phyloP scores from a whole-genome alignment of 2,888 invertebrate species.

The Pyrgus malvae region DNA sequence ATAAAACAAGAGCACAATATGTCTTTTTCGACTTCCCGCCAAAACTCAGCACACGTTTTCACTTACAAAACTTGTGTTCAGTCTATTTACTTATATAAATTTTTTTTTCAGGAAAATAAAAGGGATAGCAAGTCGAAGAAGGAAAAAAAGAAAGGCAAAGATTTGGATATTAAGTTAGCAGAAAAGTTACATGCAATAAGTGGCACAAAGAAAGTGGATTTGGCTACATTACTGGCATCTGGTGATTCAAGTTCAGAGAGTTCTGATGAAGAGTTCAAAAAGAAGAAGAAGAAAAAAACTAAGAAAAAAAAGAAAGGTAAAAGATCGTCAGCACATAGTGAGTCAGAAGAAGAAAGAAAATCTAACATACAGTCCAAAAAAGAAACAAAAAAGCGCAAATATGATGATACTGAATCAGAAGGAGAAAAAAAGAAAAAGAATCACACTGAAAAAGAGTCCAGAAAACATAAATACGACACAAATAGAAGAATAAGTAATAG shows the following conservation, averaged over 20 bases:
- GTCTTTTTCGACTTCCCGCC: too few species aligned
- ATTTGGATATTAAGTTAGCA: constrained; percentile 86
- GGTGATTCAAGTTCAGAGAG: constrained; percentile 56
- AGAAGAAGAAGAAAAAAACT: constrained; percentile 51
- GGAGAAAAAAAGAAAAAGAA: constrained; percentile 31
- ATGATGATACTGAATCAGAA: constrained; percentile 33
- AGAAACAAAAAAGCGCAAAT: constrained; percentile 26
- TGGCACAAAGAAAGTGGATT: constrained; percentile 59
- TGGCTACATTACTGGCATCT: constrained; percentile 62
- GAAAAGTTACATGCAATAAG: constrained; percentile 86
- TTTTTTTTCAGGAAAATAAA: constrained; percentile 54
- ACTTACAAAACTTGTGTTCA: not conserved
- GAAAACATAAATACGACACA: constrained; percentile 25
- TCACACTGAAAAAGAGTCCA: constrained; percentile 26
- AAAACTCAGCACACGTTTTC: too few species aligned
- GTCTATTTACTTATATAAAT: not conserved
- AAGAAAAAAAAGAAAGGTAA: constrained; percentile 47
- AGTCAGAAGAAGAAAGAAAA: constrained; percentile 31
- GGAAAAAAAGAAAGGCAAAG: constrained; percentile 69
- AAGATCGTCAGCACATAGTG: constrained; percentile 35
- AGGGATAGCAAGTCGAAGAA: constrained; percentile 76
- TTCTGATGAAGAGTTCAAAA: constrained; percentile 46
- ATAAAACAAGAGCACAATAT: too few species aligned
- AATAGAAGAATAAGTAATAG: constrained; percentile 32
- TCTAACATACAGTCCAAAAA: constrained; percentile 19